Evolutionary conservation across 1,140 invertebrate genomes (phyloP), one percentile per base, ranked within the genome.

Genomic region (Cydia splendana): DNA sequence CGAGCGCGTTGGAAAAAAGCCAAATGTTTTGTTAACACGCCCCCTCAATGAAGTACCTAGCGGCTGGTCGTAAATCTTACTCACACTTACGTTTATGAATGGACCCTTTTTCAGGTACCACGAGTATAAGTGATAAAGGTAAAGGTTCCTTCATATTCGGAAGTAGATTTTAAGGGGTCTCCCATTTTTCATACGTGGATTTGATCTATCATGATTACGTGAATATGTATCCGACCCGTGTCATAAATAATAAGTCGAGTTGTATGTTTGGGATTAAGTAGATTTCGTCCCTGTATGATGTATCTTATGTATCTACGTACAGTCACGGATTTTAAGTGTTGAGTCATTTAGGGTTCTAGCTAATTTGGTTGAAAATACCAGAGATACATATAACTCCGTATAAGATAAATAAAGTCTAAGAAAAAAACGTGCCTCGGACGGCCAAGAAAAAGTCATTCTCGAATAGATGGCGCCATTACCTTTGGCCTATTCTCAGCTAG

Each of bases 11-110:
- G 67, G 67, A 71, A 42, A 71, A 42, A 71, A 42, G 67, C 67
- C 67, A 71, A 71, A 71, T 71, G 67, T 42, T 71, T 71, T 42
- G 65, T 69, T 42, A 71, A 24, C 38, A 38, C 67, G 30, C 67
- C 67, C 67, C 30, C 30, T 7, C 34, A 38, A 38, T 71, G 30
- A 42, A 71, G 30, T 42, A 24, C 24, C 24, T 24, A 24, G 67
- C 34, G 67, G 24, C 65, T 24, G 67, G 15, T 71, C 67, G 67
- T 71, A 34, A 71, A 71, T 71, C 67, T 71, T 71, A 38, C 12
- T 71, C 67, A 38, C 67, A 71, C 67, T 71, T 71, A 18, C 67
- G 18, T 24, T 24, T 62, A 62, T 62, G 57, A 62, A 62, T 62
- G 57, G 24, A 24, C 53, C 51, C n/a, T 57, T 62, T 57, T 62